Conservation (phyloP, 2,113 vertebrate genomes). For the Heterocephalus glaber region DNA sequence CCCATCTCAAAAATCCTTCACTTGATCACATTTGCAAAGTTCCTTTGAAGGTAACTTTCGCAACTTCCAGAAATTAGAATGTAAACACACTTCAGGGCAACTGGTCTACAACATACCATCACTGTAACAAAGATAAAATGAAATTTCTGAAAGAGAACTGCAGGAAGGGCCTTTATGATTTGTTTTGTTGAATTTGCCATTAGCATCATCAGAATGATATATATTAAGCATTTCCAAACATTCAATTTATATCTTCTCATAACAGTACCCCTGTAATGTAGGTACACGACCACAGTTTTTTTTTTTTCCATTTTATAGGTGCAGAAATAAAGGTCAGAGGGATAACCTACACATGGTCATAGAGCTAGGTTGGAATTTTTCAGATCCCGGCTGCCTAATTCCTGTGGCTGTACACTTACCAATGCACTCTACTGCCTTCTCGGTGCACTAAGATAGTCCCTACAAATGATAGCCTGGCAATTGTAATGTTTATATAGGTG, state of each 20-base stretch:
- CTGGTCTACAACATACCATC: neutral
- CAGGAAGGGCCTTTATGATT: neutral
- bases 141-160: neutral
- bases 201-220: neutral
- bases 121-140: neutral
- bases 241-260: neutral
- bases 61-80: neutral
- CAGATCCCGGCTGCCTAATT: neutral
- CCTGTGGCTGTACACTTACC: neutral
- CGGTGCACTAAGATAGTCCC: neutral
- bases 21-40: neutral
- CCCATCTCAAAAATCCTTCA: neutral
- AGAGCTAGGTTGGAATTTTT: neutral
- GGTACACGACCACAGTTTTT: neutral
- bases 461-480: neutral
- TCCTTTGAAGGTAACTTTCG: neutral
- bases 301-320: neutral
- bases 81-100: neutral
- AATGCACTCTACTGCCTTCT: fast-evolving
- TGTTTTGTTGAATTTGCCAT: neutral
- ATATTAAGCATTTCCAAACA: neutral
- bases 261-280: neutral
- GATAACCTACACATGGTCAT: neutral
- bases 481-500: neutral
- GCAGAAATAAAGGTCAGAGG: neutral